Evolutionary conservation across 2,888 invertebrate genomes (phyloP).

Genomic region (Dasypogon diadema): DNA sequence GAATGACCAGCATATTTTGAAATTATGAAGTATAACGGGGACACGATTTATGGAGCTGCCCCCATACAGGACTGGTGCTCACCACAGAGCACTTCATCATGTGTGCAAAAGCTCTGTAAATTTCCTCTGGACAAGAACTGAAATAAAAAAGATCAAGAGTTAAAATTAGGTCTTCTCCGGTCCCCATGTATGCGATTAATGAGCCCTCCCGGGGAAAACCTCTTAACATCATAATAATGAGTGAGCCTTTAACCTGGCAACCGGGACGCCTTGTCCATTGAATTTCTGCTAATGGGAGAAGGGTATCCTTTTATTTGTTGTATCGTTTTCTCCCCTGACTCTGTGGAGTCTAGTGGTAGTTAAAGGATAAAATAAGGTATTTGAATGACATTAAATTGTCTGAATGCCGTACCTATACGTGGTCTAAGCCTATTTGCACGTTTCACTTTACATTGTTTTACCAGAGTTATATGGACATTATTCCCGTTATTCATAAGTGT

Average conservation of each 20-base stretch:
- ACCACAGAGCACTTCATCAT: slow-evolving; percentile 33
- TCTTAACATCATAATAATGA: slow-evolving; percentile 30
- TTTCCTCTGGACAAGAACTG: slow-evolving; percentile 18
- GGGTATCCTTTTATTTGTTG: not conserved
- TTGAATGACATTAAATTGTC: slow-evolving; percentile 32
- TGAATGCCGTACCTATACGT: not conserved
- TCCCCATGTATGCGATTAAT: slow-evolving; percentile 23
- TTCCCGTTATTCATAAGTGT: slow-evolving; percentile 50
- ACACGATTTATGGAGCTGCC: slow-evolving; percentile 32
- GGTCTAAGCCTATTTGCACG: slow-evolving; percentile 38
- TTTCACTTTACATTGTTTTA: slow-evolving; percentile 2
- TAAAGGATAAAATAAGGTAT: slow-evolving; percentile 31
- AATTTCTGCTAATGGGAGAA: not conserved
- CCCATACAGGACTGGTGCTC: slow-evolving; percentile 15
- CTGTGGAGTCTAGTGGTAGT: not conserved
- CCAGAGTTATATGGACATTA: slow-evolving; percentile 29
- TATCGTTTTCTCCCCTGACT: not conserved
- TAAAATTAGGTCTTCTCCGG: slow-evolving; percentile 26
- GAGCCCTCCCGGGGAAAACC: slow-evolving; percentile 23
- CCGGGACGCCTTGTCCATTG: not conserved
- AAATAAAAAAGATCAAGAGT: slow-evolving; percentile 17
- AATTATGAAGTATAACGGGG: slow-evolving; percentile 43
- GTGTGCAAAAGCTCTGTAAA: slow-evolving; percentile 7
- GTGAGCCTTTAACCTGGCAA: not conserved
- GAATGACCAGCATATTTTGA: slow-evolving; percentile 45